Evolutionary conservation across 1,140 invertebrate species (phyloP), one percentile per base, ranked within the genome.

Genomic region (Drosophila repleta): DNA sequence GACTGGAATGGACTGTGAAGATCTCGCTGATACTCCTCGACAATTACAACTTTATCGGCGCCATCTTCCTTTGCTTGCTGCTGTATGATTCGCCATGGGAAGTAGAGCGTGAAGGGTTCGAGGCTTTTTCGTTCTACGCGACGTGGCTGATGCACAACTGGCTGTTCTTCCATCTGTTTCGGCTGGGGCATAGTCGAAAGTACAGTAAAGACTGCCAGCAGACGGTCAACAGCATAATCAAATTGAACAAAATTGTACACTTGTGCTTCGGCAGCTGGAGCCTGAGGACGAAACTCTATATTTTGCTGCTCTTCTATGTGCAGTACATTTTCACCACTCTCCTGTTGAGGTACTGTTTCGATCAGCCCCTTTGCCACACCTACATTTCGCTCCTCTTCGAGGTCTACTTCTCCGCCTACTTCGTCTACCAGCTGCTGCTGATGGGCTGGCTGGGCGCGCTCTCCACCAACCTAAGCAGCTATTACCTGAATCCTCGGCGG

Each of bases 371-470:
- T 21, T 17, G 26, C 3, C n/a, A 8, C 4, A 29, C n/a, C 3
- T 26, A 17, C 8, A 51, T 41, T 7, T 4, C 11, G 17, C 8
- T 55, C 3, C 7, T 55, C 4, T 41, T 55, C n/a, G 52, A 55
- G 7, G 4, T 55, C 4, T 41, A 10, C 37, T 55, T 21, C 7
- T 55, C 35, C 8, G 13, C 35, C 17, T 55, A 55, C 20, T 41
- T 39, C n/a, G 7, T 55, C 13, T 55, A 39, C 24, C 52, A 55
- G 18, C 18, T 39, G 13, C 6, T 55, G 7, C 1, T 55, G 7
- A 8, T 55, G 35, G 52, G 35, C 6, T 55, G 52, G 52, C 52
- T 55, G 7, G 7, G 52, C 8, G 35, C 35, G 3, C 11, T 55
- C 6, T 15, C 10, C 8, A 20, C 18, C 6, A 41, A 15, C 13